These are phyloP conservation scores for Platerodrilus igneus DNA, from an alignment of 2,888 invertebrate genomes.

Conservation along the genomic window DNA sequence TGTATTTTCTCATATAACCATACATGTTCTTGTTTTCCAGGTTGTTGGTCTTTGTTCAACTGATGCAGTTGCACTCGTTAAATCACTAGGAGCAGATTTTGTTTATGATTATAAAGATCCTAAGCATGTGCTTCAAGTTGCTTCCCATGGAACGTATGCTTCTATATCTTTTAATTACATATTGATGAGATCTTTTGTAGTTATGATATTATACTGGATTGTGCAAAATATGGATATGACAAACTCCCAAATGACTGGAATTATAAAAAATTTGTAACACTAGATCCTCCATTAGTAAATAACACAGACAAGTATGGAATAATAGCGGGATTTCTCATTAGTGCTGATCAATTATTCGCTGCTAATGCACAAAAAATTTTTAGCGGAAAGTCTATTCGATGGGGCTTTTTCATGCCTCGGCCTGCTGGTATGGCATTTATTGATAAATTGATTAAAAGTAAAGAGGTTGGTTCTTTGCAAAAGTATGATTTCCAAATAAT, in stretches of 20 bases:
- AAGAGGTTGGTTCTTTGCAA: conserved; percentile 50
- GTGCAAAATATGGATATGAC: conserved; percentile 66
- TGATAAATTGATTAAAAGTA: conserved; percentile 61
- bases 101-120: conserved; percentile 72
- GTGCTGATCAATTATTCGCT: conserved; percentile 53
- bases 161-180: too few species aligned
- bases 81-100: conserved; percentile 62
- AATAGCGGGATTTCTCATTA: conserved; percentile 58
- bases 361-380: conserved; percentile 51
- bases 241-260: conserved; percentile 55
- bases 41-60: conserved; percentile 69
- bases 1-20: conserved; percentile 13
- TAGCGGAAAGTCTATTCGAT: conserved; percentile 52
- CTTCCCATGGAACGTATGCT: conserved; percentile 59
- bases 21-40: too few species aligned
- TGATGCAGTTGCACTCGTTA: conserved; percentile 62
- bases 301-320: conserved; percentile 75
- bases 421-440: conserved; percentile 64
- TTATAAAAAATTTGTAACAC: conserved; percentile 70
- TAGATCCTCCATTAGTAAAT: conserved; percentile 74
- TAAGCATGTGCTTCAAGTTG: conserved; percentile 56
- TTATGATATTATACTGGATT: conserved; percentile 81
- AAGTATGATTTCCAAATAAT: neutral
- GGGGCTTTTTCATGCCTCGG: conserved; percentile 80
- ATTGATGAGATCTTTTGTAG: conserved; percentile 46